Percentiles rank a stretch among this genome's conserved stretches.
Conservation (phyloP, 2,113 vertebrate species). For the Meleagris gallopavo region DNA sequence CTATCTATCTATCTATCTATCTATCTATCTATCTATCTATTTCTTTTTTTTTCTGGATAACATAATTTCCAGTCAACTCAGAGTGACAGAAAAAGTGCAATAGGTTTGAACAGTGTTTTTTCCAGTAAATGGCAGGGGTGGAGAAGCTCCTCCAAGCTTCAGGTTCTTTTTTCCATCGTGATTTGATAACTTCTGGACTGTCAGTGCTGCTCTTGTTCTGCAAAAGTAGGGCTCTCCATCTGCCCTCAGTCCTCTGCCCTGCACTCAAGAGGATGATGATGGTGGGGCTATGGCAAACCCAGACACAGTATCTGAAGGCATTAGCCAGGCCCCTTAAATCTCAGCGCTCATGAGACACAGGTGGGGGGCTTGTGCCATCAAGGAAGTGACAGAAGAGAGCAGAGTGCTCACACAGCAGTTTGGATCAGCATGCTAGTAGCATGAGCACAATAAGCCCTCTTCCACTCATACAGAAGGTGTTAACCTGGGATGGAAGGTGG, state of each 20-base stretch:
- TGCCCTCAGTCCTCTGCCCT: not conserved
- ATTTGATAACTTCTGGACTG: not conserved
- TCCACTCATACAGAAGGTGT: not conserved
- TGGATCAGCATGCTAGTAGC: not conserved
- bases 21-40: not conserved
- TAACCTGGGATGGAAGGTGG: not conserved
- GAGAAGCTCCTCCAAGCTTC: not conserved
- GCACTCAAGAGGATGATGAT: not conserved
- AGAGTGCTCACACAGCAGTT: fast-evolving
- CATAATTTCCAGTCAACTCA: not conserved
- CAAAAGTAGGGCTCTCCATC: not conserved
- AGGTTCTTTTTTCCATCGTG: not conserved
- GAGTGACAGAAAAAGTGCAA: not conserved
- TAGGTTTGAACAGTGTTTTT: not conserved
- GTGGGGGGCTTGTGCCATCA: not conserved
- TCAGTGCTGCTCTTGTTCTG: not conserved
- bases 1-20: no score
- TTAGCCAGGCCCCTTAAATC: not conserved
- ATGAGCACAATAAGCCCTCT: not conserved
- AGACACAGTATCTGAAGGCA: not conserved
- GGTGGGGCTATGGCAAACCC: not conserved
- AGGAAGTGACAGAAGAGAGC: not conserved
- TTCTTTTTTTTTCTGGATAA: not conserved
- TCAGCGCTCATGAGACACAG: not conserved
- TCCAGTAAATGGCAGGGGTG: fast-evolving